Evolutionary conservation across 2,797 vertebrate genomes (phyloP).

Genomic region (Scyliorhinus canicula): DNA sequence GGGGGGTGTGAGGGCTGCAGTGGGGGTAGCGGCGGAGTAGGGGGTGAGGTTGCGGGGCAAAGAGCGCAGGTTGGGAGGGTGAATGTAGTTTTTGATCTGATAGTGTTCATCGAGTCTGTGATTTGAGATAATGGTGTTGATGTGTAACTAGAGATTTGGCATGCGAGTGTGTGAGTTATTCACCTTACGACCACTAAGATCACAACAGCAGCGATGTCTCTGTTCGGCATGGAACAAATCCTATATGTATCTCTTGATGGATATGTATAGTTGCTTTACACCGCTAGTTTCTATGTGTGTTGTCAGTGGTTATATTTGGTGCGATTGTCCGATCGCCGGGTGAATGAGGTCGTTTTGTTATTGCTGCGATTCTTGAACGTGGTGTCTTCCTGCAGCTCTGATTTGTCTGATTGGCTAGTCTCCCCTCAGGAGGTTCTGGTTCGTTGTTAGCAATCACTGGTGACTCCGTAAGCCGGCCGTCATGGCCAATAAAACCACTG

Average conservation of each 20-base stretch:
- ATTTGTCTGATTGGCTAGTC: conserved; percentile 12
- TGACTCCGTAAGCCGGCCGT: not conserved
- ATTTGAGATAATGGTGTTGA: not conserved
- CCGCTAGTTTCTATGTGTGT: not conserved
- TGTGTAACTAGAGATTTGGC: not conserved
- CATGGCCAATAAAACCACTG: conserved; percentile 27
- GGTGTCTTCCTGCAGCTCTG: not conserved
- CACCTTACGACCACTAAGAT: not conserved
- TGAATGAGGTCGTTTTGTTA: not conserved
- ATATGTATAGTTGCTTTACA: not conserved
- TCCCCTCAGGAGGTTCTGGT: conserved; percentile 13
- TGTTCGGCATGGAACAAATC: not conserved
- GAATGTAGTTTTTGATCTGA: no score
- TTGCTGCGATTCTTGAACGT: not conserved
- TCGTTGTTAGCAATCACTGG: conserved; percentile 2
- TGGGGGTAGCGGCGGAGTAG: no score
- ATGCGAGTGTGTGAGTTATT: not conserved
- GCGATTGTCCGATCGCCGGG: not conserved
- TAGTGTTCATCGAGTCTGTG: not conserved
- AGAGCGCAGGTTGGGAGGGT: not conserved
- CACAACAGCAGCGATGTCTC: not conserved
- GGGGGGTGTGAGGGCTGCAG: no score
- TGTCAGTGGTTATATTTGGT: not conserved
- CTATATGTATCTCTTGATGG: not conserved
- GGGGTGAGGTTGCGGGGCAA: no score